phyloP scores from a whole-genome alignment of 1,140 invertebrate genomes.

The Bactericera cockerelli region DNA sequence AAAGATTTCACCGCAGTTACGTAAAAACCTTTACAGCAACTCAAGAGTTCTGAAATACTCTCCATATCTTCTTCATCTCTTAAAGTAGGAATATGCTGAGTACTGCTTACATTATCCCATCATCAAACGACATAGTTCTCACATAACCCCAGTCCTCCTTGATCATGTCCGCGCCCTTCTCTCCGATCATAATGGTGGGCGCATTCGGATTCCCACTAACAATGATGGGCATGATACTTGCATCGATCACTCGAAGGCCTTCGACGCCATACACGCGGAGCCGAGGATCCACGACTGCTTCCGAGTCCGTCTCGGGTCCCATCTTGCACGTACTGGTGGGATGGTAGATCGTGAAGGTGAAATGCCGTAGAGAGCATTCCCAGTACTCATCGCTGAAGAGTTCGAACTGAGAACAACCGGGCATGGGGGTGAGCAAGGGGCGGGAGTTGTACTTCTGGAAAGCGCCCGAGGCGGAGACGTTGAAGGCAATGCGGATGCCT shows the following conservation, averaged over 20 bases:
- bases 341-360: constrained; percentile 75
- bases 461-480: constrained; percentile 56
- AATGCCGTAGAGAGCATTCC: constrained; percentile 64
- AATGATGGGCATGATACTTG: constrained; percentile 63
- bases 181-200: constrained; percentile 60
- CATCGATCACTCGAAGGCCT: constrained; percentile 54
- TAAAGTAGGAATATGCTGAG: too few relatives aligned
- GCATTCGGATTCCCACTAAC: constrained; percentile 69
- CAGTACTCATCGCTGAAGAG: constrained; percentile 71
- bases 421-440: constrained; percentile 59
- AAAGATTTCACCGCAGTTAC: too few relatives aligned
- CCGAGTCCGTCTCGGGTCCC: constrained; percentile 56
- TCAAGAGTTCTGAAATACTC: too few relatives aligned
- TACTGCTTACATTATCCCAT: background rate
- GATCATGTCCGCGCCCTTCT: constrained; percentile 65
- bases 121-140: background rate
- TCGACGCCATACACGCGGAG: constrained; percentile 55
- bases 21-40: too few relatives aligned
- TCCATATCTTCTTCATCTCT: too few relatives aligned
- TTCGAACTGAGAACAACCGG: constrained; percentile 50
- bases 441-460: constrained; percentile 65
- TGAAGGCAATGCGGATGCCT: constrained; percentile 65
- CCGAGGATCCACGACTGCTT: constrained; percentile 65
- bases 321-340: constrained; percentile 72
- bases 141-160: constrained; percentile 39